Evolutionary conservation across 64 coral and sea anemone species (phyloP).

Genomic region (Pocillopora verrucosa): DNA sequence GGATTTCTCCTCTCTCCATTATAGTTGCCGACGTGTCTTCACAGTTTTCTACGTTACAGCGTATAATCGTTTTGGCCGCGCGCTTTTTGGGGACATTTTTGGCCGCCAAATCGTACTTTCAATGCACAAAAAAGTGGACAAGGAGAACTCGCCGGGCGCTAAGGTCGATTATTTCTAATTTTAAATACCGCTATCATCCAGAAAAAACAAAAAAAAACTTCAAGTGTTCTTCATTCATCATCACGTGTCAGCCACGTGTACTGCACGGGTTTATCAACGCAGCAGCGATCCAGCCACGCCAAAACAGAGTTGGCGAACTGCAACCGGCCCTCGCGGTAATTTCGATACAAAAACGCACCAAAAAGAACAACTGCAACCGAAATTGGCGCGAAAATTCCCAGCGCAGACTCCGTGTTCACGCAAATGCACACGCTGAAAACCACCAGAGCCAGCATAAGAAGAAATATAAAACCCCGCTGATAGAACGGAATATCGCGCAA

Average conservation of each 20-base stretch:
- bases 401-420: not conserved
- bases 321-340: slow-evolving; percentile 26
- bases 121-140: too few relatives aligned
- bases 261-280: slow-evolving; percentile 33
- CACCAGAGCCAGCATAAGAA: not conserved
- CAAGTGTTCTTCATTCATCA: too few relatives aligned
- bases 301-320: not conserved
- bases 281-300: slow-evolving; percentile 39
- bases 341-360: slow-evolving; percentile 17
- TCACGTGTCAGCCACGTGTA: not conserved
- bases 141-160: too few relatives aligned
- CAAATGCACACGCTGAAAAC: slow-evolving; percentile 38
- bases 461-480: slow-evolving; percentile 12
- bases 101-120: too few relatives aligned
- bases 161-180: too few relatives aligned
- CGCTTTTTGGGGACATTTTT: too few relatives aligned
- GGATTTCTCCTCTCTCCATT: too few relatives aligned
- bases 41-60: too few relatives aligned
- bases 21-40: too few relatives aligned
- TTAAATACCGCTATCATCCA: too few relatives aligned
- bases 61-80: too few relatives aligned
- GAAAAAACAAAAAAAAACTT: too few relatives aligned
- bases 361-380: slow-evolving; percentile 15
- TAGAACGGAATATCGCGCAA: not conserved
- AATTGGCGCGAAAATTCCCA: slow-evolving; percentile 42